phyloP scores from a whole-genome alignment of 2,888 invertebrate species.

The Ceratothoa steindachneri region DNA sequence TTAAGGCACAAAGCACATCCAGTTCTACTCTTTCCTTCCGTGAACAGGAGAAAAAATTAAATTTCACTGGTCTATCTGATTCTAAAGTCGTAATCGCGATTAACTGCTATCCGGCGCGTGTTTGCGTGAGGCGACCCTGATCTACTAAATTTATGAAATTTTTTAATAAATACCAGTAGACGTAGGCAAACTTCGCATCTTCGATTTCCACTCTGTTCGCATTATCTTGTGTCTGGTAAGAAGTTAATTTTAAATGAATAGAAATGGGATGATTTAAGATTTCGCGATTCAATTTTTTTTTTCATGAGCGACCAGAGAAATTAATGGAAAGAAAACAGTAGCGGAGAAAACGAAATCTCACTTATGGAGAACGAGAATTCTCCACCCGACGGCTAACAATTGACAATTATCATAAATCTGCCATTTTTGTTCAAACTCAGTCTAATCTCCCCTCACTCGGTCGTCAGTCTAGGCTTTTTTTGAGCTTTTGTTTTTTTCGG shows the following conservation, averaged over 20 bases:
- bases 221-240: neutral
- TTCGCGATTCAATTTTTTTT: neutral
- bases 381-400: conserved; percentile 7
- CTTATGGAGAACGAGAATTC: neutral
- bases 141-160: too few species aligned
- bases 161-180: too few species aligned
- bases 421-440: conserved; percentile 7
- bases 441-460: conserved; percentile 12
- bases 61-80: too few species aligned
- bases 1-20: too few species aligned
- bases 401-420: conserved; percentile 15
- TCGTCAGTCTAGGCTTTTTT: conserved; percentile 10
- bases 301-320: neutral
- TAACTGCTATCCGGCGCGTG: too few species aligned
- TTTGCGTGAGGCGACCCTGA: too few species aligned
- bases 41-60: too few species aligned
- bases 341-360: conserved; percentile 3
- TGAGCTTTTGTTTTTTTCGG: neutral
- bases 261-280: neutral
- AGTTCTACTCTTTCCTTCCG: too few species aligned
- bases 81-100: too few species aligned
- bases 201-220: neutral
- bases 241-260: conserved; percentile 8
- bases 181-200: neutral
- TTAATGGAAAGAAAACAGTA: conserved; percentile 13